Evolutionary conservation across 2,797 vertebrate genomes (phyloP), one percentile per base, ranked within the genome.

Genomic region (Siniperca obscura): DNA sequence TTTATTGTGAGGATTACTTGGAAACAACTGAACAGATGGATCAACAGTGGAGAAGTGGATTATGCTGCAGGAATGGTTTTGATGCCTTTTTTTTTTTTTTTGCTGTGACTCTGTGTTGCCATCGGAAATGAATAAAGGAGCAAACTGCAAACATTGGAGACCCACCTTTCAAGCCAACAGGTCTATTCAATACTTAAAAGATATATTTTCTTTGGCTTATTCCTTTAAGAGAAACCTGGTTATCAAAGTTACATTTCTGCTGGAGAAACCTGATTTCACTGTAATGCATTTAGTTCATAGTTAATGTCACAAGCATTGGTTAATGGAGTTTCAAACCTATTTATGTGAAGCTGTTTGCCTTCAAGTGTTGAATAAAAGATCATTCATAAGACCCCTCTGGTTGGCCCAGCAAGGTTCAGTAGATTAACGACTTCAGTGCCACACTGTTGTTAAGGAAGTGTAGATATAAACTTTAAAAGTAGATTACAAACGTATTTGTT

Each of bases 1-100:
- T 48, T 76, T 65, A 60, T 59, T 64, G 1, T 48, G 61, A 64
- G 80, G 80, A 79, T 83, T 83, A 74, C 62, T 64, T 50, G 21
- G 17, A 73, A 74, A 70, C 21, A 38, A 76, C 67, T 57, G 62
- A 81, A 53, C 87, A 81, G 78, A 83, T 88, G 77, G 77, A 70
- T 50, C 60, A 48, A 71, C 67, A 68, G 72, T 30, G 9, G n/a
- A 71, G 42, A 68, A 25, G 77, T 71, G 75, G 68, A 83, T 83
- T 79, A 76, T 62, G 4, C 27, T 70, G 57, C 38, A 56, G 21
- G 1, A 72, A 64, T 48, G 14, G 57, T 76, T 70, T 55, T 72
- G 57, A 74, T 62, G 64, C 21, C 40, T 34, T 65, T 65, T 75
- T 70, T 59, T 48, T 59, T 69, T 57, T 57, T 73, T 53, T 19